A percentile compares a stretch with the other conserved stretches of the same genome.
Conservation (phyloP, 2,888 invertebrate species). For the Gerris lacustris region DNA sequence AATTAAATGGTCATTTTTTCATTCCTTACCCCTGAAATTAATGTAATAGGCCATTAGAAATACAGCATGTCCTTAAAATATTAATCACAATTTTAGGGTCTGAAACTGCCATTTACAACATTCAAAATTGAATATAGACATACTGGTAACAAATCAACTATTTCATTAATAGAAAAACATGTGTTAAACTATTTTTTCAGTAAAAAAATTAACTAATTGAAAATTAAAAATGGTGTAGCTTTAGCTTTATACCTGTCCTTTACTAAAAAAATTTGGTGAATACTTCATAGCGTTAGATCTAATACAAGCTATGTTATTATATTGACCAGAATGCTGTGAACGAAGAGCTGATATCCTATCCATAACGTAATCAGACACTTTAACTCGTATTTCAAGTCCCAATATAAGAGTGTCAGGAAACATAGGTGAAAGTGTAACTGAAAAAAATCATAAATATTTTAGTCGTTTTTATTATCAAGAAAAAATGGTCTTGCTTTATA, state of each 20-base stretch:
- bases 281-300: constrained; percentile 99
- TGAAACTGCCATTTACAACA: too few species aligned
- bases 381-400: constrained; percentile 95
- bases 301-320: constrained; percentile 87
- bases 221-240: too few species aligned
- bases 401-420: constrained; percentile 80
- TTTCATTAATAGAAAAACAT: too few species aligned
- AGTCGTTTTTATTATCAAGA: neutral
- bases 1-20: too few species aligned
- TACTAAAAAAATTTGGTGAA: constrained; percentile 89
- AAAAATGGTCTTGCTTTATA: neutral
- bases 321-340: constrained; percentile 57
- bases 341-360: constrained; percentile 84
- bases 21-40: too few species aligned
- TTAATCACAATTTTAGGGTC: too few species aligned
- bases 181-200: too few species aligned
- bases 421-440: constrained; percentile 79
- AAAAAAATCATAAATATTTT: constrained; percentile 31
- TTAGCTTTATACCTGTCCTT: constrained; percentile 60
- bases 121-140: too few species aligned
- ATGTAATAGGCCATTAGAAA: too few species aligned
- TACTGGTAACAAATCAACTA: too few species aligned
- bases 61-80: too few species aligned
- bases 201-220: too few species aligned
- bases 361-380: constrained; percentile 96